phyloP scores from a whole-genome alignment of 1,140 invertebrate genomes.

The Zaprionus vittiger region DNA sequence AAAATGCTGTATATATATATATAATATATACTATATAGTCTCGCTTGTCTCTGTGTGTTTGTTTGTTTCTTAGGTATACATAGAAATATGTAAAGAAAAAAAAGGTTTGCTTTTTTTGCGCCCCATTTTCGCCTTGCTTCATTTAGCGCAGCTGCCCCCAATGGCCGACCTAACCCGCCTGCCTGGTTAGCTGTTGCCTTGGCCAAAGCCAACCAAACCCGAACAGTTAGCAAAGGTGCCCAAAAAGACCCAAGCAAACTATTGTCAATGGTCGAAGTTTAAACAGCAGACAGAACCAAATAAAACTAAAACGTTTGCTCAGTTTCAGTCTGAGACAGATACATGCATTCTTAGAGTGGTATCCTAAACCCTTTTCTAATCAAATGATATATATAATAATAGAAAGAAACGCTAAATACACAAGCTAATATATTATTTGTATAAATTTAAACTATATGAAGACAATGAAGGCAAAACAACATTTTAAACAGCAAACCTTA shows the following conservation, averaged over 20 bases:
- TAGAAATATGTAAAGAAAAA: constrained; percentile 20
- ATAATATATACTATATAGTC: constrained; percentile 11
- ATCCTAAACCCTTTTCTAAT: not conserved
- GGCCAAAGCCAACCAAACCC: constrained; percentile 6
- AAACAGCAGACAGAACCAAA: not conserved
- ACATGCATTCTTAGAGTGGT: accelerated
- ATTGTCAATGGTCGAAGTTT: constrained; percentile 14
- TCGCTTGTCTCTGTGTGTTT: constrained; percentile 2
- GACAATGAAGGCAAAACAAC: not conserved
- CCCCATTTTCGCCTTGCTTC: constrained; percentile 53
- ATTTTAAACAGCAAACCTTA: not conserved
- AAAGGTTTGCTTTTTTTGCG: constrained; percentile 42
- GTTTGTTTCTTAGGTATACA: constrained; percentile 18
- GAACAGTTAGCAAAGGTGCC: not conserved
- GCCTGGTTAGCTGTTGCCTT: constrained; percentile 7
- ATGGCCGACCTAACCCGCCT: not conserved
- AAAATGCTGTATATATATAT: constrained; percentile 40
- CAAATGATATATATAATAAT: not conserved
- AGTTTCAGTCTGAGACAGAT: not conserved
- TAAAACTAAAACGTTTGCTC: not conserved
- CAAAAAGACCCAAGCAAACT: constrained; percentile 16
- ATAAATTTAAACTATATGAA: not conserved
- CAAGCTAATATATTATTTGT: not conserved
- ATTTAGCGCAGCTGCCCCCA: constrained; percentile 42
- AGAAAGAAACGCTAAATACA: not conserved